A percentile compares a stretch with the other conserved stretches of the same genome.
Conservation (phyloP, 2,797 vertebrate species). For the Sebastes hubbsi region DNA sequence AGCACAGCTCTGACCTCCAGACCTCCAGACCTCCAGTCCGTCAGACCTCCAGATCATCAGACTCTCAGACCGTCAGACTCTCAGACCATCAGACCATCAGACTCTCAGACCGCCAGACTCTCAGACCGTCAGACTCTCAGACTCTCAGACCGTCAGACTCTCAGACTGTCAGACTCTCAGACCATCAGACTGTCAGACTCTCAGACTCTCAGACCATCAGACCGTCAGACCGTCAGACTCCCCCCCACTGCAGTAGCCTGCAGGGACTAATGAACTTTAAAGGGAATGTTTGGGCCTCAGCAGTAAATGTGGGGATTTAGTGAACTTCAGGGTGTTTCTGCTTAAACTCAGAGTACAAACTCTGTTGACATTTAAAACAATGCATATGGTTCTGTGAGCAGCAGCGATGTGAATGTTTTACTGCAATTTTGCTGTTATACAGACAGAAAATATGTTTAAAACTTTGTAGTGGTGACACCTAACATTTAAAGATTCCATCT, state of each 20-base stretch:
- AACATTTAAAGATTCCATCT: too few relatives aligned
- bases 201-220: too few relatives aligned
- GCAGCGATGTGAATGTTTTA: background rate
- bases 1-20: too few relatives aligned
- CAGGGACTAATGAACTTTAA: conserved; percentile 46
- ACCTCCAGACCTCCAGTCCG: too few relatives aligned
- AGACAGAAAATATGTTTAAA: background rate
- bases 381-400: background rate
- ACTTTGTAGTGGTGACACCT: too few relatives aligned
- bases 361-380: background rate
- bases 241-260: conserved; percentile 9
- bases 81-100: too few relatives aligned
- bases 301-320: conserved; percentile 11
- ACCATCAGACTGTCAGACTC: rapidly evolving
- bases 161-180: rapidly evolving
- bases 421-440: background rate
- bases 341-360: background rate
- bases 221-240: too few relatives aligned
- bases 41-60: too few relatives aligned
- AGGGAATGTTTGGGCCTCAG: conserved; percentile 44
- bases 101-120: rapidly evolving
- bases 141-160: too few relatives aligned
- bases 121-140: too few relatives aligned
- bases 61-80: too few relatives aligned
- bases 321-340: background rate